Evolutionary conservation across 2,113 vertebrate species (phyloP), one percentile per base, ranked within the genome.

Genomic region (Plotosus lineatus): DNA sequence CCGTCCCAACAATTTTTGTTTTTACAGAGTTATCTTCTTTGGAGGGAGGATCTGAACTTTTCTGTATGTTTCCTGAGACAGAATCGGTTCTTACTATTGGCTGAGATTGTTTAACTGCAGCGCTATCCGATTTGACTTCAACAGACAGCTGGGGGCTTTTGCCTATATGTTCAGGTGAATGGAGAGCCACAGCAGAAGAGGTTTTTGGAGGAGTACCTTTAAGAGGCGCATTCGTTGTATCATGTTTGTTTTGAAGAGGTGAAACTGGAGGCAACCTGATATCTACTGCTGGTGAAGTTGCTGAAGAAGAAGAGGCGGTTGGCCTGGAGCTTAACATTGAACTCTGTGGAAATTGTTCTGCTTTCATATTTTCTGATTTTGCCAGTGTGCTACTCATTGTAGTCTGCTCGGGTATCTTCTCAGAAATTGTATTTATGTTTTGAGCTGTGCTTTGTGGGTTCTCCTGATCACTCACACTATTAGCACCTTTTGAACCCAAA

Each of bases 241-340:
- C 86, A 76, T 75, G 86, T 85, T 88, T 86, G 21, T 74, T 83
- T 56, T 85, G 87, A 78, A 80, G 77, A 12, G 78, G 75, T 55
- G 73, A 44, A 21, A 86, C 86, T 44, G 82, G 80, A 80, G 75
- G 69, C 81, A 66, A 78, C n/a, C 68, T 33, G 9, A 15, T 82
- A 31, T 44, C 77, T 19, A 77, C 46, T 60, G 83, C 56, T 38
- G 58, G 76, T 2, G 78, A 60, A 68, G 48, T n/a, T 76, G 33
- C 33, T 51, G 69, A 26, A 55, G 72, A 21, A 48, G 82, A 33
- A 11, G 65, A 56, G 1, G 71, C 26, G 23, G 33, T 44, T 33
- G 66, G 71, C 40, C 31, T 11, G 3, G 63, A 69, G 5, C 42
- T 44, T 48, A 56, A 40, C 55, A 36, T 33, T 28, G 51, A 50